These are phyloP conservation scores for Notothenia rossii DNA, from an alignment of 2,113 vertebrate genomes.

Conservation along the genomic window DNA sequence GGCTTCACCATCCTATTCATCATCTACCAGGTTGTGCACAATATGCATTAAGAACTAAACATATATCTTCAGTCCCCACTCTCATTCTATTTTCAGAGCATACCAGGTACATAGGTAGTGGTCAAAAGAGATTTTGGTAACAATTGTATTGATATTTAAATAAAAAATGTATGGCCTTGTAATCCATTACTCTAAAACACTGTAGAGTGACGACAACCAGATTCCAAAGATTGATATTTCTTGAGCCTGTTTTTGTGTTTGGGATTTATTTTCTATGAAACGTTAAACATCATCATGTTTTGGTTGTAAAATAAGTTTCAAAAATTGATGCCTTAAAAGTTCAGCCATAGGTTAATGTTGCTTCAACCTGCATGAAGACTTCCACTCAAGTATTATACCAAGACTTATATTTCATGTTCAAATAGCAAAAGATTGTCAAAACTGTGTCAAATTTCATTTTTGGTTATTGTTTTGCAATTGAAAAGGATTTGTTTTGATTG, in stretches of 20 bases:
- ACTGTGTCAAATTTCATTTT: not conserved
- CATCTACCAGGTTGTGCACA: rapidly evolving
- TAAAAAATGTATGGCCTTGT: not conserved
- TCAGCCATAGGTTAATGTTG: not conserved
- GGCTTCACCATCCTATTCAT: rapidly evolving
- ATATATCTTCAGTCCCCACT: not conserved
- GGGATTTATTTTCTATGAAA: no score
- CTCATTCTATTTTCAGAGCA: slow-evolving; percentile 7
- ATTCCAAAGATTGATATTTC: slow-evolving; percentile 1
- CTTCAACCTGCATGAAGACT: not conserved
- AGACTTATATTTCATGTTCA: not conserved
- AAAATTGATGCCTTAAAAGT: slow-evolving; percentile 12
- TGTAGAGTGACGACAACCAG: not conserved
- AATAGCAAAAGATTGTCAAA: not conserved
- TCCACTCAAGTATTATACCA: not conserved
- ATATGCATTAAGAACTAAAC: no score
- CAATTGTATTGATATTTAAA: not conserved
- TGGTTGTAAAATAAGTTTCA: not conserved
- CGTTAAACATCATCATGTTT: not conserved
- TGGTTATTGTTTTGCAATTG: not conserved
- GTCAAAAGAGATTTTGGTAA: not conserved
- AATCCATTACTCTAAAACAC: not conserved
- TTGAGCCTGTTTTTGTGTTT: not conserved
- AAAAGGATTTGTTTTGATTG: slow-evolving; percentile 15
- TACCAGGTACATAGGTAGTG: not conserved